A percentile compares a stretch with the other conserved stretches of the same genome.
Evolutionary conservation across 2,888 invertebrate species (phyloP).

Genomic region (Athalia circularis): DNA sequence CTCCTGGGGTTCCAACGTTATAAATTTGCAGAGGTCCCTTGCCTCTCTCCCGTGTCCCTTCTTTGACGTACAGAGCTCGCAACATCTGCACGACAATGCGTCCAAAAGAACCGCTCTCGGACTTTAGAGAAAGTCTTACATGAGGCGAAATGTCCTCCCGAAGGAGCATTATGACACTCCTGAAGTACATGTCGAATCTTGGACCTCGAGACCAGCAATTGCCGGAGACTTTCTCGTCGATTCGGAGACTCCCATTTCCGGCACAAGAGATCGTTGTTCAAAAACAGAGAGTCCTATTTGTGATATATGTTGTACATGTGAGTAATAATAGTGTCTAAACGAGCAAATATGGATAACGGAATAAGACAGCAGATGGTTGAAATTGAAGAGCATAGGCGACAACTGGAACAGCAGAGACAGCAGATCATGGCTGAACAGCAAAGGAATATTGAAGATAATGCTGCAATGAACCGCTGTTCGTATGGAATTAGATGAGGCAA

Average conservation of each 20-base stretch:
- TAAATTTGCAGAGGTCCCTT: too few species aligned
- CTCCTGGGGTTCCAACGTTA: not conserved
- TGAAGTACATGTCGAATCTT: slow-evolving; percentile 49
- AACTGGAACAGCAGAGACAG: too few species aligned
- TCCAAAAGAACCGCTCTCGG: slow-evolving; percentile 57
- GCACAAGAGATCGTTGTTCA: slow-evolving; percentile 48
- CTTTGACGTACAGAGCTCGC: slow-evolving; percentile 51
- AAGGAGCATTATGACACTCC: slow-evolving; percentile 53
- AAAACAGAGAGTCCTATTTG: slow-evolving; percentile 52
- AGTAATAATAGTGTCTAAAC: too few species aligned
- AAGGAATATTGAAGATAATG: too few species aligned
- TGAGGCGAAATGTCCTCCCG: slow-evolving; percentile 59
- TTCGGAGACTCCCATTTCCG: slow-evolving; percentile 48
- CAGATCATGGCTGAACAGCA: too few species aligned
- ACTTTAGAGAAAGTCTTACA: slow-evolving; percentile 57
- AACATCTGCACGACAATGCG: slow-evolving; percentile 47
- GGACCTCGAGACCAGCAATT: slow-evolving; percentile 44
- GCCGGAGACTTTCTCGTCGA: slow-evolving; percentile 24
- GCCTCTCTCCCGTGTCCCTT: slow-evolving; percentile 45
- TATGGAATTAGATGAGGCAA: too few species aligned
- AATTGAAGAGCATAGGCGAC: too few species aligned
- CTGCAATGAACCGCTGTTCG: too few species aligned
- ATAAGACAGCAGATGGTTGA: too few species aligned
- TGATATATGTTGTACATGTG: too few species aligned
- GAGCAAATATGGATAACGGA: too few species aligned